A percentile compares a stretch with the other conserved stretches of the same genome.
These are phyloP conservation scores for Salticus scenicus DNA, from an alignment of 2,888 invertebrate species.

Conservation along the genomic window DNA sequence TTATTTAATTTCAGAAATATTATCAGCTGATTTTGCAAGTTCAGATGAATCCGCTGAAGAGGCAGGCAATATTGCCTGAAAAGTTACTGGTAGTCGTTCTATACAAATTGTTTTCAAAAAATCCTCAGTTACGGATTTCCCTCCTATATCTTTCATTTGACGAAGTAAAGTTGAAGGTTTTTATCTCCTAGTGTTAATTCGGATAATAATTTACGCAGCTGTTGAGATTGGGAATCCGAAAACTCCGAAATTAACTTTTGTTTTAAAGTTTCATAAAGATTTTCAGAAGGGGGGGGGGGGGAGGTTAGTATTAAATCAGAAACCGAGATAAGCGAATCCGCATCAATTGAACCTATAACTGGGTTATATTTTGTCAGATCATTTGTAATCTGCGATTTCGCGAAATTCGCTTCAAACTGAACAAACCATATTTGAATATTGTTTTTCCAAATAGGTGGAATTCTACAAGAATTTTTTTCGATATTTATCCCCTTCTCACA, in stretches of 20 bases:
- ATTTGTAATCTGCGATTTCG: not conserved
- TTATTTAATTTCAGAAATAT: not conserved
- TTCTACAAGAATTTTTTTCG: too few species aligned
- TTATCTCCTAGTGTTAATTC: constrained; percentile 8
- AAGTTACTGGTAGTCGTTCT: not conserved
- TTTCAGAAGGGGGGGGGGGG: not conserved
- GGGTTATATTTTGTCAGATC: constrained; percentile 5
- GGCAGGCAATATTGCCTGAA: not conserved
- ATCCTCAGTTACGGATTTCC: not conserved
- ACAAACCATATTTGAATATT: too few species aligned
- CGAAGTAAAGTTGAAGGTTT: not conserved
- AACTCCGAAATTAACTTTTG: not conserved
- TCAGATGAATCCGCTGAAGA: not conserved
- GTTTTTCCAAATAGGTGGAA: too few species aligned
- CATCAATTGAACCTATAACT: not conserved
- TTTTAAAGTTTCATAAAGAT: not conserved
- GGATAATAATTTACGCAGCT: not conserved
- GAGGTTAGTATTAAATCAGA: not conserved
- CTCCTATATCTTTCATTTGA: not conserved
- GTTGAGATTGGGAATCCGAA: not conserved
- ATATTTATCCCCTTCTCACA: too few species aligned
- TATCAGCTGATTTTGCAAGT: not conserved
- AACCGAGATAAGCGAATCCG: not conserved
- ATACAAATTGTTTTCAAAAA: not conserved
- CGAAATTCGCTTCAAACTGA: not conserved